A percentile compares a stretch with the other conserved stretches of the same genome.
Conservation (phyloP, 2,888 invertebrate species). For the Lochmaea capreae region DNA sequence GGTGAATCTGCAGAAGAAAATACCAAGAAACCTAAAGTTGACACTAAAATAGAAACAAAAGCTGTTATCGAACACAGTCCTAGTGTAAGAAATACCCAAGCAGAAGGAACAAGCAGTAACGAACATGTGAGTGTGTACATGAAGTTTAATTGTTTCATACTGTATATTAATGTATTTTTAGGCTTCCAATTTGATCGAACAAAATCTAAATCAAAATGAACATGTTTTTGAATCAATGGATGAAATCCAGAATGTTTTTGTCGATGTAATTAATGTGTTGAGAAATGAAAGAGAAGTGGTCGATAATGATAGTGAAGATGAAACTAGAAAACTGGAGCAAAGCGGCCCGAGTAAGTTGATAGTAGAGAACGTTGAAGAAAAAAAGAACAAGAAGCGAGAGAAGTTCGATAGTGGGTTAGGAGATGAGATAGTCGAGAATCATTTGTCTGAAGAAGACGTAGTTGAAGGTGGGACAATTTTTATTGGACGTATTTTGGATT, state of each 20-base stretch:
- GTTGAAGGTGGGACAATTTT: slow-evolving; percentile 37
- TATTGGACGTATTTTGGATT: background rate
- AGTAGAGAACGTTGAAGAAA: slow-evolving; percentile 23
- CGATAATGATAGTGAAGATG: slow-evolving; percentile 22
- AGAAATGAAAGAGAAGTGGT: slow-evolving; percentile 37
- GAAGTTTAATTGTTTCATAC: too few relatives aligned
- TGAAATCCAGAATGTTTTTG: slow-evolving; percentile 45
- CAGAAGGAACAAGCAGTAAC: slow-evolving; percentile 9
- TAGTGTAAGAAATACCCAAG: slow-evolving; percentile 28
- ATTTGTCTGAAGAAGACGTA: slow-evolving; percentile 44
- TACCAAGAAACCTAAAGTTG: slow-evolving; percentile 37
- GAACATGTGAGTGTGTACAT: slow-evolving; percentile 18
- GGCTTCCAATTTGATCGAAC: background rate
- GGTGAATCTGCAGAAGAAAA: slow-evolving; percentile 44
- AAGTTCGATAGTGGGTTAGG: slow-evolving; percentile 75
- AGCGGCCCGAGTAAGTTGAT: slow-evolving; percentile 31
- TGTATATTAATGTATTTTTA: background rate
- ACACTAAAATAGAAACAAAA: slow-evolving; percentile 41
- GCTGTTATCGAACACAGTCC: slow-evolving; percentile 50
- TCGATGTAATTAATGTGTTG: slow-evolving; percentile 45
- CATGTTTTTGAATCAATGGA: slow-evolving; percentile 37
- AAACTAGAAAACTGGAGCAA: slow-evolving; percentile 1
- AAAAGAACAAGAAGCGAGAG: slow-evolving; percentile 63
- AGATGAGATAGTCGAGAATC: slow-evolving; percentile 62
- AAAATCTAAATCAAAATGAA: slow-evolving; percentile 15